A percentile compares a stretch with the other conserved stretches of the same genome.
Evolutionary conservation across 2,797 vertebrate genomes (phyloP).

Genomic region (Enteromius viviparus): DNA sequence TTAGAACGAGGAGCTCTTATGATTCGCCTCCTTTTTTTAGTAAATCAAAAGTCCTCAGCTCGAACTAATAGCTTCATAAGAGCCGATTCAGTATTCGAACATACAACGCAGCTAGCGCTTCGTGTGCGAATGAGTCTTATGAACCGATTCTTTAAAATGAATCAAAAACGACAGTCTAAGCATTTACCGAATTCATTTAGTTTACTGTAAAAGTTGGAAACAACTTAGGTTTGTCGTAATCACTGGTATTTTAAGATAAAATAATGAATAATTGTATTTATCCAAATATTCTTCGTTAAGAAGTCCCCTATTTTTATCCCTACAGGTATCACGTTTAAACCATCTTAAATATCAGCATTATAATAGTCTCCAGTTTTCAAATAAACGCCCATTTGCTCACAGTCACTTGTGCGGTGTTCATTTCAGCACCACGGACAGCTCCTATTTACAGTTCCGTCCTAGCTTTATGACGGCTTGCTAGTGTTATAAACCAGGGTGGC

Average conservation of each 20-base stretch:
- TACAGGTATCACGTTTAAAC: neutral
- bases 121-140: neutral
- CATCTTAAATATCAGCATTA: neutral
- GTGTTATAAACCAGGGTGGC: neutral
- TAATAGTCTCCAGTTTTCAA: neutral
- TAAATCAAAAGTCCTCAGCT: neutral
- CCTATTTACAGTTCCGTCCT: neutral
- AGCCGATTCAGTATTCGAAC: neutral
- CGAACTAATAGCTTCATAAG: neutral
- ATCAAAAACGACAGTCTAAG: neutral
- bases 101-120: neutral
- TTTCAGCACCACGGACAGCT: conserved; percentile 52
- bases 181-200: neutral
- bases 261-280: neutral
- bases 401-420: neutral
- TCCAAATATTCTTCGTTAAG: neutral
- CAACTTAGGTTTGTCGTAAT: neutral
- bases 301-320: neutral
- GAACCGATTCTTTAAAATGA: neutral
- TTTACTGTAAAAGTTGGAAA: neutral
- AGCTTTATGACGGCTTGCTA: neutral
- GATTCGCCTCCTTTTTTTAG: neutral
- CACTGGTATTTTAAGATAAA: neutral
- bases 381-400: neutral
- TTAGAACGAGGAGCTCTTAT: neutral